A percentile compares a stretch with the other conserved stretches of the same genome.
Conservation (phyloP, 2,113 vertebrate genomes). For the Colossoma macropomum region DNA sequence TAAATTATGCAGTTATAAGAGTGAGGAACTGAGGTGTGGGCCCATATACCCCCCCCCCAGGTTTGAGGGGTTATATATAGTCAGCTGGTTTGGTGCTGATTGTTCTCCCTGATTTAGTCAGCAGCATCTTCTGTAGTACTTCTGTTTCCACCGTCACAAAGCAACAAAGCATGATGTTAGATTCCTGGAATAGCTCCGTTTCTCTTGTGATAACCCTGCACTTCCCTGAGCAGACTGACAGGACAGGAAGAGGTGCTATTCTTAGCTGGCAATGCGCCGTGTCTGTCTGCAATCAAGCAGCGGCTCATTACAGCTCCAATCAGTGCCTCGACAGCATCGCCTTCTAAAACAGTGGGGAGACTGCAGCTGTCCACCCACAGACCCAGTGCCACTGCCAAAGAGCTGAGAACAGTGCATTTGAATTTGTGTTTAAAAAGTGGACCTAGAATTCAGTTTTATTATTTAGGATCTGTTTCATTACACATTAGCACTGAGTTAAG, state of each 20-base stretch:
- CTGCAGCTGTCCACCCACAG: slow-evolving; percentile 50
- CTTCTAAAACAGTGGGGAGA: slow-evolving; percentile 40
- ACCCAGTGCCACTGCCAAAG: not conserved
- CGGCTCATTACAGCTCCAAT: slow-evolving; percentile 38
- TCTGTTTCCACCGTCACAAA: slow-evolving; percentile 6
- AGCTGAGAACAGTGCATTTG: not conserved
- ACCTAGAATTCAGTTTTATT: not conserved
- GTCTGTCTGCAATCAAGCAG: slow-evolving; percentile 47
- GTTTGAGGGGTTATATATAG: not conserved
- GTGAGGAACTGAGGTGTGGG: not conserved
- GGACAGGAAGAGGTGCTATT: slow-evolving; percentile 40
- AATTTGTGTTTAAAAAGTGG: not conserved
- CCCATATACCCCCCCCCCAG: not conserved
- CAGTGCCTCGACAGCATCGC: slow-evolving; percentile 25
- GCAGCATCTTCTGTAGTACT: slow-evolving; percentile 1
- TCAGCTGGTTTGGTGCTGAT: not conserved
- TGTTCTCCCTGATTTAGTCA: slow-evolving; percentile 7
- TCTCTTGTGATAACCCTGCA: slow-evolving; percentile 33
- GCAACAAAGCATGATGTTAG: slow-evolving; percentile 13
- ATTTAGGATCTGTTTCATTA: not conserved
- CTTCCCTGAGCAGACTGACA: slow-evolving; percentile 13
- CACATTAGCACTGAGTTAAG: not conserved
- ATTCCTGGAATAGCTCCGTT: slow-evolving; percentile 27
- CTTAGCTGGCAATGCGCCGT: slow-evolving; percentile 38
- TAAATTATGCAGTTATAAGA: not conserved